Base-by-base conservation (phyloP, 2,797 vertebrate species). In the Dendrocincla tyrannina region DNA sequence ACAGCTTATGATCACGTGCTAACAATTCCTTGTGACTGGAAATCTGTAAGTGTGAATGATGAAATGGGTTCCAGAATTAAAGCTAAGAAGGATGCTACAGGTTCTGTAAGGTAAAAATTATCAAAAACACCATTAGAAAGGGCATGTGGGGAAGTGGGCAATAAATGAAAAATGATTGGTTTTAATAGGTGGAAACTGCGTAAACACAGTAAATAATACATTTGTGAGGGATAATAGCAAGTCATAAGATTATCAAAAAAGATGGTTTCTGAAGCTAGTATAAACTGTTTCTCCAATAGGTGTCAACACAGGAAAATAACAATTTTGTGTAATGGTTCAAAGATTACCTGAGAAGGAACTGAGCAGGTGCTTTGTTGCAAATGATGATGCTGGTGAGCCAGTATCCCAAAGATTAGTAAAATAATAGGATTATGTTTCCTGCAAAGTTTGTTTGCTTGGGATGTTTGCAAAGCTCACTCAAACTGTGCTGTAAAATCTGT, bases 371-470 rank as follows among this genome's bases (percentile, higher is more conserved):
- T 72, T 60, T 11, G 27, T 42, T 95, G 82, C 28, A 92, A 91
- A 52, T 8, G 0, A 85, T 53, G 42, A 73, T 76, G 10, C 30
- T 19, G 1, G 0, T 18, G 10, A 88, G 47, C 42, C 64, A 67
- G 13, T 35, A 13, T 70, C 73, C 52, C 60, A 68, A 64, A 75
- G 23, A 80, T 89, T 59, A 94, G 52, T 77, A 67, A 88, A 74
- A 83, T 44, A 17, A 83, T 63, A 70, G 0, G 1, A 73, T 93
- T 77, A 56, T 41, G 14, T 83, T 91, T 89, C 46, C 56, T 80
- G 60, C 56, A 52, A 79, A 50, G 14, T 77, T 83, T 91, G 59
- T 95, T 95, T 83, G 55, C 72, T 89, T 89, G n/a, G 47, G 23
- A 55, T 93, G 22, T 92, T 91, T 94, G 64, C 47, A 63, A 85